Conservation (phyloP, 2,888 invertebrate genomes). For the Tenthredo distinguenda region DNA sequence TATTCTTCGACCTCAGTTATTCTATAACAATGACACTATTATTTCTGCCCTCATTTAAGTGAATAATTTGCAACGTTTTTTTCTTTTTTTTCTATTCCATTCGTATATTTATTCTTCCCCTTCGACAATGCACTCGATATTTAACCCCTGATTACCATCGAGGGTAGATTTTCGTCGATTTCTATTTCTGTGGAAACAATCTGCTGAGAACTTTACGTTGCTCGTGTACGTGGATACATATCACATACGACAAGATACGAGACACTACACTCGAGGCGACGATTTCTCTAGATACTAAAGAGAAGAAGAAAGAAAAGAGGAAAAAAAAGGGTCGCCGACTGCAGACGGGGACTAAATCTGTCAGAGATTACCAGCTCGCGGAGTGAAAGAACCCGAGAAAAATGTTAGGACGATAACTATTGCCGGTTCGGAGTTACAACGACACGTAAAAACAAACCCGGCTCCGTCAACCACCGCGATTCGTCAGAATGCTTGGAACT, state of each 20-base stretch:
- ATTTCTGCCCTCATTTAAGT: not conserved
- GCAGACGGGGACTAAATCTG: slow-evolving; percentile 46
- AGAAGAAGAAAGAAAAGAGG: not conserved
- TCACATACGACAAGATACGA: slow-evolving; percentile 1
- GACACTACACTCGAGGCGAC: not conserved
- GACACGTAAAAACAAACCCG: slow-evolving; percentile 42
- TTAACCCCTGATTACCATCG: not conserved
- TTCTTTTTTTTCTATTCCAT: not conserved
- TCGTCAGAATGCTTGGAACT: slow-evolving; percentile 19
- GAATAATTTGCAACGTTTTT: not conserved
- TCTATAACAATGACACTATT: not conserved
- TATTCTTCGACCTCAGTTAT: not conserved
- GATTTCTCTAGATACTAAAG: slow-evolving; percentile 6
- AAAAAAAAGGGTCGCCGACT: not conserved
- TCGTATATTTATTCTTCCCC: not conserved
- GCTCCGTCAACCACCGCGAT: slow-evolving; percentile 35
- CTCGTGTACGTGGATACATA: too few species aligned
- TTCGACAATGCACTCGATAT: not conserved
- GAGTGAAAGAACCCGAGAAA: slow-evolving; percentile 36
- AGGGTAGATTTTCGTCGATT: not conserved
- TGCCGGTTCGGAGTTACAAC: slow-evolving; percentile 2
- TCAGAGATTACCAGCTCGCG: slow-evolving; percentile 48
- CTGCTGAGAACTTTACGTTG: not conserved
- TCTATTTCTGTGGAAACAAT: not conserved
- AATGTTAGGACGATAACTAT: slow-evolving; percentile 35